phyloP scores from a whole-genome alignment of 2,113 vertebrate genomes.

The Deroptyus accipitrinus region DNA sequence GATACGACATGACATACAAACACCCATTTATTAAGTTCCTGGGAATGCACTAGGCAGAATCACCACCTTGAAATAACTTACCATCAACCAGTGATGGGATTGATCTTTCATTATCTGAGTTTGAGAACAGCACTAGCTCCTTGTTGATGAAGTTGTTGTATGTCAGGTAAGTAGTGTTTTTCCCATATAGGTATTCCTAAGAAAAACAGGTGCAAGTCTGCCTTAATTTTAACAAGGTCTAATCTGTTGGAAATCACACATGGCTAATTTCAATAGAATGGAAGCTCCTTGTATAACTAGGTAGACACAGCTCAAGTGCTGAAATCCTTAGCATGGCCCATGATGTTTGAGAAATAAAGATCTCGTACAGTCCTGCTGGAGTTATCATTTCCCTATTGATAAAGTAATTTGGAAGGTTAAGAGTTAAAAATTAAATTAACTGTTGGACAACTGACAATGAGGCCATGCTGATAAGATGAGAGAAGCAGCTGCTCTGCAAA shows the following conservation, averaged over 20 bases:
- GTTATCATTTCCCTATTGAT: background rate
- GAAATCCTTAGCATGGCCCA: background rate
- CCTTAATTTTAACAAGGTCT: background rate
- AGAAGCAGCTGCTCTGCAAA: background rate
- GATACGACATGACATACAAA: background rate
- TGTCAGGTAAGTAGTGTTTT: slow-evolving; percentile 82
- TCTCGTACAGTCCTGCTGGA: background rate
- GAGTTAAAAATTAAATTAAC: background rate
- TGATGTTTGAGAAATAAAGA: background rate
- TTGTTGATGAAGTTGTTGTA: slow-evolving; percentile 98
- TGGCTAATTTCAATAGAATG: background rate
- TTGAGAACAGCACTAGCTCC: slow-evolving; percentile 95
- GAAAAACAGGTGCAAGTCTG: background rate
- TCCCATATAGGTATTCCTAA: slow-evolving; percentile 93
- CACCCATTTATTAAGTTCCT: background rate
- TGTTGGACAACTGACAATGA: background rate
- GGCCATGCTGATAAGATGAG: background rate
- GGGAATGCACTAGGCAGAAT: background rate
- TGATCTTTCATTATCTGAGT: slow-evolving; percentile 97
- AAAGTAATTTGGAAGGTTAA: background rate
- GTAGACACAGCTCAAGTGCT: background rate
- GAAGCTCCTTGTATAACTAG: background rate
- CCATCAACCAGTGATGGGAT: slow-evolving; percentile 95
- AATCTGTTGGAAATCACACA: background rate
- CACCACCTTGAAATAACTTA: slow-evolving; percentile 52